Percentiles rank a stretch among this genome's conserved stretches.
phyloP scores from a whole-genome alignment of 2,113 vertebrate genomes.

The Cynopterus brachyotis region DNA sequence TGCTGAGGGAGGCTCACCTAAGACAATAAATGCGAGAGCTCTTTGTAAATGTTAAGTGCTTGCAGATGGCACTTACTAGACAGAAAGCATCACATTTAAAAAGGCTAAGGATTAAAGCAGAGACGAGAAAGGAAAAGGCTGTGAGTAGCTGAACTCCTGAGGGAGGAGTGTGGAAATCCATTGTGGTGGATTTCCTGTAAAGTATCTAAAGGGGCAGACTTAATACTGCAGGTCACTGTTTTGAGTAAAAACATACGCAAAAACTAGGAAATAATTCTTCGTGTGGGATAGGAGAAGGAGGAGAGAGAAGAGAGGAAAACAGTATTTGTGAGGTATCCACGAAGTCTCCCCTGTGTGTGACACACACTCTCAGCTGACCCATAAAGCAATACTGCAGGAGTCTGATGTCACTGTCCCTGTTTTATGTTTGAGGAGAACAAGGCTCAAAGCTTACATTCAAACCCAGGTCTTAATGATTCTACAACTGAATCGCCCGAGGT shows the following conservation, averaged over 20 bases:
- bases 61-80: constrained; percentile 8
- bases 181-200: background rate
- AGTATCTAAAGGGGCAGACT: background rate
- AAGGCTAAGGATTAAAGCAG: background rate
- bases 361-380: background rate
- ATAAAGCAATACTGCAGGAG: background rate
- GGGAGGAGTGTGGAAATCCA: background rate
- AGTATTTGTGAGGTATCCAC: background rate
- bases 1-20: background rate
- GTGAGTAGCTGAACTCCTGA: constrained; percentile 1
- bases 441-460: background rate
- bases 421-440: background rate
- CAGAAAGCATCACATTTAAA: background rate
- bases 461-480: background rate
- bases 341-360: background rate
- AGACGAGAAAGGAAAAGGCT: background rate
- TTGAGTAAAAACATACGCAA: background rate
- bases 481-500: background rate
- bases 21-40: background rate
- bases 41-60: constrained; percentile 20
- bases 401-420: background rate
- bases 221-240: background rate
- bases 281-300: background rate
- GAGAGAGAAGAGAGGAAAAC: background rate
- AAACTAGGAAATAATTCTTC: background rate